Percentiles rank a stretch among this genome's conserved stretches.
These are phyloP conservation scores for Thera britannica DNA, from an alignment of 2,888 invertebrate genomes.

Conservation along the genomic window DNA sequence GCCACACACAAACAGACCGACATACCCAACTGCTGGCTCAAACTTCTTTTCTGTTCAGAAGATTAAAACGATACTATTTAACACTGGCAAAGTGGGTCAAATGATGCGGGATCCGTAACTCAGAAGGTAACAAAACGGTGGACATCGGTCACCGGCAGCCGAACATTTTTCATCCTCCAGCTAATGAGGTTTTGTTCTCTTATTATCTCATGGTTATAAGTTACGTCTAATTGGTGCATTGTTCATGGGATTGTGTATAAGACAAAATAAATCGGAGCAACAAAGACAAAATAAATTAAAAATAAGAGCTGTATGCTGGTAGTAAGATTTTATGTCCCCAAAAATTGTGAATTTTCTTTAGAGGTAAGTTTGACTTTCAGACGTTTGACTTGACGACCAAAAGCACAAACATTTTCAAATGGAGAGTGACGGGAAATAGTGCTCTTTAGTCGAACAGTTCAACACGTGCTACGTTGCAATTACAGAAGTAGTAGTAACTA, in stretches of 20 bases:
- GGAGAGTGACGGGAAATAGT: too few relatives aligned
- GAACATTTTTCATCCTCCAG: constrained; percentile 55
- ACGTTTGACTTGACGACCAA: too few relatives aligned
- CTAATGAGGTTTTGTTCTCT: constrained; percentile 59
- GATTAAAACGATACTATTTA: background rate
- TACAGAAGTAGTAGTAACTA: too few relatives aligned
- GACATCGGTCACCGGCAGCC: constrained; percentile 57
- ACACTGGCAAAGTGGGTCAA: constrained; percentile 38
- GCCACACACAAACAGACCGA: too few relatives aligned
- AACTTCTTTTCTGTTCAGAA: too few relatives aligned
- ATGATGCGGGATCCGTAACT: constrained; percentile 43
- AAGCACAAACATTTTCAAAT: too few relatives aligned
- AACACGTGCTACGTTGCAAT: too few relatives aligned
- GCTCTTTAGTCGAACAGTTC: too few relatives aligned
- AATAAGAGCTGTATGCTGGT: constrained; percentile 10
- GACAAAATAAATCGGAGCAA: background rate
- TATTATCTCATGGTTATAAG: constrained; percentile 47
- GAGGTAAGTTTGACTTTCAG: too few relatives aligned
- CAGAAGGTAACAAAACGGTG: constrained; percentile 46
- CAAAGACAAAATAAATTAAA: background rate
- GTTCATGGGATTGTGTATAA: constrained; percentile 34
- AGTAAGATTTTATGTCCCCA: too few relatives aligned
- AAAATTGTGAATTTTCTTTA: too few relatives aligned
- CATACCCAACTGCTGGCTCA: too few relatives aligned
- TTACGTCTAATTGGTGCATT: constrained; percentile 54